Evolutionary conservation across 2,113 vertebrate genomes (phyloP), one percentile per base, ranked within the genome.

Genomic region (Neodon shergylaensis): DNA sequence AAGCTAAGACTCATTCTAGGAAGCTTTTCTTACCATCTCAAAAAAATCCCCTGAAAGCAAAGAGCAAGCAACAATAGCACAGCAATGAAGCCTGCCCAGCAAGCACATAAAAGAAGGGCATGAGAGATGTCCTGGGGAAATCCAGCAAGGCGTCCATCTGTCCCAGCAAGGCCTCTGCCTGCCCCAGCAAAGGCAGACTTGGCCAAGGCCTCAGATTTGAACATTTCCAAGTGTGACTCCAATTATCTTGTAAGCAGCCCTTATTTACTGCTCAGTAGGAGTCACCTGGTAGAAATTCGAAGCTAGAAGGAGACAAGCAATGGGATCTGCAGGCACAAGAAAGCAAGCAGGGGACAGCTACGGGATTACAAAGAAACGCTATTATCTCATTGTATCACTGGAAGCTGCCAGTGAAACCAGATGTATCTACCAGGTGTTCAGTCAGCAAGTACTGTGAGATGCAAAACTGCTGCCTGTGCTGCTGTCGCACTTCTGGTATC

Each of bases 401-500:
- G 98, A 98, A 97, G 95, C 13, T 92, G 96, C 83, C 95, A 97
- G 98, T 96, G 78, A 90, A 98, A 87, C 97, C 97, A 98, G 97
- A 96, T 88, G 96, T 97, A 90, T 96, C 96, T 98, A 98, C 98
- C 94, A 97, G 98, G 97, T 99, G 99, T 99, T 99, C 98, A 98
- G 99, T 99, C 98, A 98, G 98, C 98, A 99, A 99, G 98, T 98
- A 98, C 96, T 98, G 98, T 98, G 98, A 98, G 98, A 98, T 99
- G 98, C 98, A 98, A 98, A 99, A 99, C 97, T 98, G 99, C 98
- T 99, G 98, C 99, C 98, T 99, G 97, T 94, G 98, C 98, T 99
- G 98, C 98, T 99, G 98, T 98, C 98, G 99, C 98, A 99, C 98
- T 99, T 99, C 99, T 99, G 98, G 21, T 98, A 99, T 99, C 99